These are phyloP conservation scores for Chymomyza amoena DNA, from an alignment of 2,888 invertebrate species.

Conservation along the genomic window DNA sequence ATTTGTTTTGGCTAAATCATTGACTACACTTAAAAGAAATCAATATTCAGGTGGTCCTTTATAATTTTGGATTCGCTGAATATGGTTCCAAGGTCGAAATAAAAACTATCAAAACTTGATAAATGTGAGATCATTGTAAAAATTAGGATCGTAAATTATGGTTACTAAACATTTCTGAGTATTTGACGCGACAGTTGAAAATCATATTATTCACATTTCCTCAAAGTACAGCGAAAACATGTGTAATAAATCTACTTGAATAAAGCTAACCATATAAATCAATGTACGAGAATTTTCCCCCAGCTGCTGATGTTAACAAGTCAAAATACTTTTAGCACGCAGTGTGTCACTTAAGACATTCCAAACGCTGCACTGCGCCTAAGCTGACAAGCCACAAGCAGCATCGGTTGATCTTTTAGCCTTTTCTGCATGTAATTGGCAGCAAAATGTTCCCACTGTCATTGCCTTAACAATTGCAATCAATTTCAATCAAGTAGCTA, in stretches of 20 bases:
- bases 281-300: neutral
- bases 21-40: no score
- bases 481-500: neutral
- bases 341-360: neutral
- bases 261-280: neutral
- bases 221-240: neutral
- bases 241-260: neutral
- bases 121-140: no score
- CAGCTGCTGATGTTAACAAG: neutral
- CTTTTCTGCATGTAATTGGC: neutral
- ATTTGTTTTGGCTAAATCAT: no score
- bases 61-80: no score
- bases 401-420: neutral
- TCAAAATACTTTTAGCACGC: neutral
- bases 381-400: neutral
- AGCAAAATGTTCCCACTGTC: neutral
- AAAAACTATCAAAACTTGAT: no score
- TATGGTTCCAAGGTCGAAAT: no score
- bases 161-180: no score
- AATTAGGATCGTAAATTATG: no score
- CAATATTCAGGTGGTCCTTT: no score
- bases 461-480: neutral
- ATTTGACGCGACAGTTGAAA: no score
- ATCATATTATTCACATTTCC: neutral
- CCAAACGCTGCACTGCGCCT: neutral